These are phyloP conservation scores for Leptinotarsa undecemlineata DNA, from an alignment of 1,140 invertebrate genomes.

Conservation along the genomic window DNA sequence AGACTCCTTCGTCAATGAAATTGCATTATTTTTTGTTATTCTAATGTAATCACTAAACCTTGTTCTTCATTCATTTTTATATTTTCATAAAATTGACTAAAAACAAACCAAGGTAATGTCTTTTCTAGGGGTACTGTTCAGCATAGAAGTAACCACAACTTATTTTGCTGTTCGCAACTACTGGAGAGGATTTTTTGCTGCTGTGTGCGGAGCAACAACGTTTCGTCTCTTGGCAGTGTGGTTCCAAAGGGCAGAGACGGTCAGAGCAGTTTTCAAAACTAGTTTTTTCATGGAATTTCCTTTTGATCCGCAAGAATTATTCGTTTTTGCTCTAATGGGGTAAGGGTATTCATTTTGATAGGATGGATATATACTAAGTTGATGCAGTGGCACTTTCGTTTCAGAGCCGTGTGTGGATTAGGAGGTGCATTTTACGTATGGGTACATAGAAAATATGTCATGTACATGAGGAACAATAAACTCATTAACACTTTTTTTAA, in stretches of 20 bases:
- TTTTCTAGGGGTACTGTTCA: conserved; percentile 81
- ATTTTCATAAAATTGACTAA: too few species aligned
- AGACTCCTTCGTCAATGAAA: neutral
- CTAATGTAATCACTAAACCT: neutral
- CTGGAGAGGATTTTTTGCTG: conserved; percentile 97
- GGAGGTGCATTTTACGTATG: conserved; percentile 91
- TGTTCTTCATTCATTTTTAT: neutral
- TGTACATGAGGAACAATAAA: conserved; percentile 93
- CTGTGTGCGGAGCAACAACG: conserved; percentile 93
- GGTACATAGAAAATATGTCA: conserved; percentile 87
- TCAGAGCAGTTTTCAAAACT: conserved; percentile 93
- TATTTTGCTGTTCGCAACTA: conserved; percentile 99
- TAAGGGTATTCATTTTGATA: conserved; percentile 55
- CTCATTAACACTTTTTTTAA: conserved; percentile 90
- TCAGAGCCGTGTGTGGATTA: conserved; percentile 82
- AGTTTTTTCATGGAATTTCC: conserved; percentile 94
- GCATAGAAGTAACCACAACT: conserved; percentile 97
- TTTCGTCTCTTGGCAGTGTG: conserved; percentile 92
- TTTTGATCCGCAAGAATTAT: conserved; percentile 95
- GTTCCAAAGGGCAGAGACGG: conserved; percentile 91
- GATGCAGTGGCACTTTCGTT: conserved; percentile 30
- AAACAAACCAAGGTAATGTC: neutral
- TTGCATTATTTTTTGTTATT: neutral
- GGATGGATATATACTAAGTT: too few species aligned
- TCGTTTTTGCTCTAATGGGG: conserved; percentile 93